Evolutionary conservation across 2,888 invertebrate species (phyloP), one percentile per base, ranked within the genome.

Genomic region (Hypomecis punctinalis): DNA sequence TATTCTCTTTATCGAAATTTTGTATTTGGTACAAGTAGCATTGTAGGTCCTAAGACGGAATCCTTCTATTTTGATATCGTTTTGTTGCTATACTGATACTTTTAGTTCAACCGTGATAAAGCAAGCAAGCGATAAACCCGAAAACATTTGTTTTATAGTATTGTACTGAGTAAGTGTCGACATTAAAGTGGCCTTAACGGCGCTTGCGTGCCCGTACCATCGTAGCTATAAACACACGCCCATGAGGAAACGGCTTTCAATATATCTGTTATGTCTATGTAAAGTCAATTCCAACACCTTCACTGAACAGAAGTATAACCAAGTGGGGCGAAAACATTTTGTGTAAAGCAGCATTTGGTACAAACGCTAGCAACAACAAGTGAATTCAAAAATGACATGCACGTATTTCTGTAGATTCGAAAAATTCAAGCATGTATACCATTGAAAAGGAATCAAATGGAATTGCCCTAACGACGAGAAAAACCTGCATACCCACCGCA

Each of bases 161-260:
- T 66, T 67, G 66, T 67, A 66, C 68, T 42, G 66, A 64, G 64
- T 70, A 72, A 75, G 76, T 74, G 76, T 71, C 72, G 72, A 67
- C 71, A 73, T 72, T 74, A 76, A 76, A 76, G 68, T 71, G 69
- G 63, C 59, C 61, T 70, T 73, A 73, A 76, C 73, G 69, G 73
- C 72, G 72, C 73, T 76, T 75, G 77, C 78, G 76, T 77, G 77
- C 63, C 62, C 62, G 61, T 52, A 45, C 45, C 40, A 43, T 23
- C 52, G 53, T 61, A 63, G 46, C 61, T 58, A 56, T 56, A 58
- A 66, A 62, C 65, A 70, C 72, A 67, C 63, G 67, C 76, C 75
- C 70, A 68, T 66, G 73, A 73, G 75, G 61, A 64, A 66, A 73
- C 62, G 54, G 68, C 69, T 74, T 72, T 74, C 71, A 76, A 76